Evolutionary conservation across 2,888 invertebrate species (phyloP), one percentile per base, ranked within the genome.

Genomic region (Parasteatoda lunata): DNA sequence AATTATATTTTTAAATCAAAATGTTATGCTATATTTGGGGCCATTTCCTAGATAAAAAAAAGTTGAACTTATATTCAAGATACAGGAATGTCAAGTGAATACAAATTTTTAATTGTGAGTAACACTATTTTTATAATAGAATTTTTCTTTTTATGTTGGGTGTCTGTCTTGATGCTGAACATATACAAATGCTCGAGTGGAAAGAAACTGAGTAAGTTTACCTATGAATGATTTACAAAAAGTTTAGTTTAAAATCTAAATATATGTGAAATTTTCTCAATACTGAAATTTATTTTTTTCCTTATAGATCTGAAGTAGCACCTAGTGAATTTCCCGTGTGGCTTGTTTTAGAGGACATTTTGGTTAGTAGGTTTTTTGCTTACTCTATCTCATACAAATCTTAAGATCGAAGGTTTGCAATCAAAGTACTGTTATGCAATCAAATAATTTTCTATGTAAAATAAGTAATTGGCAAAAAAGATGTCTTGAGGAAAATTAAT

Each of bases 291-390:
- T 59, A 8, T 59, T 59, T 59, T 7, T 59, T 13, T 59, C n/a
- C n/a, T 59, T 13, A 59, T 59, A 59, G 59, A 59, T 59, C 59
- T 59, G 11, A 59, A 59, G 9, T 59, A 59, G 5, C 65, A 65
- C 49, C 71, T 13, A 47, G 54, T 49, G 15, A 71, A 51, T 49
- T 64, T 8, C 77, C 77, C 11, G 8, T 88, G 45, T 83, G 78
- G 75, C 76, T 88, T 49, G 83, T 83, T n/a, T 65, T 88, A 30
- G 64, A 79, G 47, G 88, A 79, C 78, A 68, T 88, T 72, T 68
- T 81, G 13, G 88, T 88, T 65, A 83, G 49, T 68, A 65, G 15
- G 8, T 66, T 69, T 52, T 77, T 77, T 15, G 45, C 9, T 15
- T 15, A 30, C 13, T 9, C 11, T 30, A 15, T 15, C 6, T 68